Evolutionary conservation across 2,797 vertebrate species (phyloP), one percentile per base, ranked within the genome.

Genomic region (Pteropus rufus): DNA sequence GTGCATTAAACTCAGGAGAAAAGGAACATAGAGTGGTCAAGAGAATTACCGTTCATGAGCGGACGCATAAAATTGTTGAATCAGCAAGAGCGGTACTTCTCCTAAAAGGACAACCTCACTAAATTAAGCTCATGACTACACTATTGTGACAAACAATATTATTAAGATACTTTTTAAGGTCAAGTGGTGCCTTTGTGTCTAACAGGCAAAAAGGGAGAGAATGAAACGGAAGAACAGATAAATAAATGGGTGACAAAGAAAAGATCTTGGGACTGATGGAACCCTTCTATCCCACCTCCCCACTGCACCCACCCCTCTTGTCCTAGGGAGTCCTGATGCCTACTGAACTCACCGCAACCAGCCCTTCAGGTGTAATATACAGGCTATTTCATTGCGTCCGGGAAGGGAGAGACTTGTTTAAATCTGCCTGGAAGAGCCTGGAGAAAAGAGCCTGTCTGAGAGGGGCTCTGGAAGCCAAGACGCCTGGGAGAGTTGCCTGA

Each of bases 401-500:
- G 46, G 95, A 84, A 95, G 36, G 94, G 80, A 95, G 64, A 93
- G 91, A 67, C 54, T 70, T 23, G 7, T 34, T 75, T n/a, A 65
- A 89, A 89, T 82, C 96, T 81, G 75, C 87, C 72, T 77, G 70
- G 67, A 93, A 86, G 81, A 89, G 88, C 90, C 82, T 92, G 31
- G 84, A 91, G 85, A 75, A 85, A 88, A 77, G 65, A 70, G 93
- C 91, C 39, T 85, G 97, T 75, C 95, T 95, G 96, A n/a, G 92
- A 94, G 93, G 96, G 96, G 96, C 93, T 96, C 97, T 96, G 97
- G 95, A 96, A 97, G 93, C 80, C 96, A 95, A 97, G 97, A 73
- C 11, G 90, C 95, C 97, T 95, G 91, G 97, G 97, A 98, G 96
- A 23, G n/a, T 79, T 93, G 98, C 97, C 94, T 1, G 16, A 96